These are phyloP conservation scores for Megalops atlanticus DNA, from an alignment of 2,113 vertebrate genomes.

Conservation along the genomic window DNA sequence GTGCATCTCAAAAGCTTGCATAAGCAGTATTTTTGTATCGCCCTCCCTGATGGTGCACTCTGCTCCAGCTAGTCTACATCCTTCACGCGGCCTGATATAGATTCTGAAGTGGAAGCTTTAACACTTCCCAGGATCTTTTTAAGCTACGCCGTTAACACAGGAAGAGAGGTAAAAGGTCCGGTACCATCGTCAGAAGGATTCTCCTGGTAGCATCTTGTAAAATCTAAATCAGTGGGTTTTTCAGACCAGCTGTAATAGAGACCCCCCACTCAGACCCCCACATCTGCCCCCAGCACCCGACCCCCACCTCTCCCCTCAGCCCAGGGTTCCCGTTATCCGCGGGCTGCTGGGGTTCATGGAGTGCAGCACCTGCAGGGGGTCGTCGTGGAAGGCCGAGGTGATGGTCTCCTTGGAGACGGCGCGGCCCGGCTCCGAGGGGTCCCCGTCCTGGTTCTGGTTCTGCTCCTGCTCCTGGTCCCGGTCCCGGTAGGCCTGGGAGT, in stretches of 20 bases:
- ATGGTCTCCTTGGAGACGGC: conserved; percentile 70
- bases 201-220: conserved; percentile 2
- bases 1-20: neutral
- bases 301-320: conserved; percentile 18
- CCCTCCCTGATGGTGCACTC: neutral
- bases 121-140: neutral
- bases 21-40: neutral
- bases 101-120: neutral
- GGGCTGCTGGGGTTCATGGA: conserved; percentile 66
- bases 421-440: conserved; percentile 46
- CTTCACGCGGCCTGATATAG: neutral
- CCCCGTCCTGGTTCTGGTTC: conserved; percentile 30
- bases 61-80: neutral
- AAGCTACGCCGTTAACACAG: neutral
- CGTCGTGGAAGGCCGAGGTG: conserved; percentile 67
- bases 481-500: conserved; percentile 78
- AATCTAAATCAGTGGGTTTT: conserved; percentile 5
- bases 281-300: conserved; percentile 41
- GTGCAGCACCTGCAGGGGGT: conserved; percentile 72
- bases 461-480: conserved; percentile 47
- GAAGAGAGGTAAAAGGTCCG: conserved; percentile 2
- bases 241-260: conserved; percentile 23
- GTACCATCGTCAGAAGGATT: neutral
- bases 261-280: neutral
- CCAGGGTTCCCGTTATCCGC: conserved; percentile 52